phyloP scores from a whole-genome alignment of 2,113 vertebrate species.

The Panthera tigris region DNA sequence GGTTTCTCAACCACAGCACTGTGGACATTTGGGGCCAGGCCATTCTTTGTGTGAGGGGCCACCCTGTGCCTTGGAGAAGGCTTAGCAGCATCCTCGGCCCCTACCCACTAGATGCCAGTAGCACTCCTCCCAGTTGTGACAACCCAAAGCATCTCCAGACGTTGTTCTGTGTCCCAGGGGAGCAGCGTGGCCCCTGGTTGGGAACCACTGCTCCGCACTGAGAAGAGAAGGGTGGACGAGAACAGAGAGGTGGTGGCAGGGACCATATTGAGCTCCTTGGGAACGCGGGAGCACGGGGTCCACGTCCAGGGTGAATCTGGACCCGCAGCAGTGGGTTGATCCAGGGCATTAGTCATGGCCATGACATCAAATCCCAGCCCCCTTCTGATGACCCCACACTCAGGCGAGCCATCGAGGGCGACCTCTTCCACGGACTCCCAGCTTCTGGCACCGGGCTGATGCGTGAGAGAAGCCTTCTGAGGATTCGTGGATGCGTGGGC shows the following conservation, averaged over 20 bases:
- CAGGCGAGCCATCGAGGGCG: too few relatives aligned
- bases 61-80: neutral
- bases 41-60: neutral
- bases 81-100: neutral
- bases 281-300: neutral
- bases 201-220: neutral
- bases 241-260: neutral
- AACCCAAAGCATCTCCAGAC: neutral
- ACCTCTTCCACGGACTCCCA: neutral
- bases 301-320: neutral
- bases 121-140: neutral
- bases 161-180: too few relatives aligned
- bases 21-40: neutral
- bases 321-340: too few relatives aligned
- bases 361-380: neutral
- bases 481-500: too few relatives aligned
- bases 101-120: neutral
- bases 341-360: too few relatives aligned
- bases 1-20: neutral
- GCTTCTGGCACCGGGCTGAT: neutral
- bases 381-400: neutral
- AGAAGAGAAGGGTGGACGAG: neutral
- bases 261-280: neutral
- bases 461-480: neutral
- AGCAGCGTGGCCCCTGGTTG: neutral